phyloP scores from a whole-genome alignment of 2,113 vertebrate species.

The Ailurus styani region DNA sequence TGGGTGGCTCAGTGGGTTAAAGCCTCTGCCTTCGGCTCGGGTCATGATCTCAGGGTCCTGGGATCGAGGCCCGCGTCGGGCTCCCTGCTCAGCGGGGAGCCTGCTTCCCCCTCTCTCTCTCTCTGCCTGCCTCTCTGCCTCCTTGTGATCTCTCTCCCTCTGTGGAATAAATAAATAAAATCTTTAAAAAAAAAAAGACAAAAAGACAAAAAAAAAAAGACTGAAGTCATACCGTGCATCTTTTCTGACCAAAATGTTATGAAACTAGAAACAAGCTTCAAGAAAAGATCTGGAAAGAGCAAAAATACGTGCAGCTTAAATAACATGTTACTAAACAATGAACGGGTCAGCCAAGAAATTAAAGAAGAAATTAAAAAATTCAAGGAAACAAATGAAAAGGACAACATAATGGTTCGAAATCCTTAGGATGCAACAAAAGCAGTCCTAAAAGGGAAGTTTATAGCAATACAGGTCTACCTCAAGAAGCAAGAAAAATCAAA shows the following conservation, averaged over 20 bases:
- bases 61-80: too few species aligned
- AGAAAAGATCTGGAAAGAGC: background rate
- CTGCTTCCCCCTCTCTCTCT: too few species aligned
- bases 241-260: background rate
- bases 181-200: too few species aligned
- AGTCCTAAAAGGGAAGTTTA: background rate
- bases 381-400: background rate
- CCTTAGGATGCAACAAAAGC: background rate
- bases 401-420: background rate
- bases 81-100: too few species aligned
- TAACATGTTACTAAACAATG: background rate
- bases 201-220: background rate
- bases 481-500: background rate
- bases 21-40: too few species aligned
- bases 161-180: too few species aligned
- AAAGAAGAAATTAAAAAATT: background rate
- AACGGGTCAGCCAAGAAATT: background rate
- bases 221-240: background rate
- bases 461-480: background rate
- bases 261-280: background rate
- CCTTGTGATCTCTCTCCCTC: too few species aligned
- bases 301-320: background rate
- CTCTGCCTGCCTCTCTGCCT: too few species aligned
- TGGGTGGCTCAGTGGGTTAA: too few species aligned
- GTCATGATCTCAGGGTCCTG: too few species aligned